Conservation (phyloP, 2,113 vertebrate genomes). For the Cyanistes caeruleus region DNA sequence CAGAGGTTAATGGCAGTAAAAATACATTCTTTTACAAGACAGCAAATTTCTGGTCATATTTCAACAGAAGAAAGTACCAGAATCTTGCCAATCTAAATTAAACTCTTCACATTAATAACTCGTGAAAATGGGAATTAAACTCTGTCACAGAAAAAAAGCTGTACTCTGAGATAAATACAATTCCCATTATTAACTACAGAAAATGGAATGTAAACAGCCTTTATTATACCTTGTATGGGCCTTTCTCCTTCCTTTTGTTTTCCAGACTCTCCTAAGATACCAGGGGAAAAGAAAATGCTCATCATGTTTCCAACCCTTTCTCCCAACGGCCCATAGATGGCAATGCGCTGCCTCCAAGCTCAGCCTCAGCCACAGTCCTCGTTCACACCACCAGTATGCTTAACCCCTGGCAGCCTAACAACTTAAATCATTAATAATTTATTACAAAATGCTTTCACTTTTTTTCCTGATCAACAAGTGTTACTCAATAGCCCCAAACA, state of each 20-base stretch:
- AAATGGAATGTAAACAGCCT: not conserved
- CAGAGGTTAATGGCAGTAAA: not conserved
- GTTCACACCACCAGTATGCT: not conserved
- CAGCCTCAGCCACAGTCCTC: fast-evolving
- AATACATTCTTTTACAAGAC: not conserved
- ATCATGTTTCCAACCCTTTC: not conserved
- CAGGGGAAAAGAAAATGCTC: not conserved
- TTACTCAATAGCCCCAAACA: not conserved
- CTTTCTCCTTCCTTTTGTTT: not conserved
- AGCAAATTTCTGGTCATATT: not conserved
- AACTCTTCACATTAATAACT: not conserved
- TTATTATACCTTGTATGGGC: not conserved
- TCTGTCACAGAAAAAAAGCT: not conserved
- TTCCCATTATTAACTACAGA: not conserved
- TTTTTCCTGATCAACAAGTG: not conserved
- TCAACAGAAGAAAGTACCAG: not conserved
- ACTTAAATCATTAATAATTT: not conserved
- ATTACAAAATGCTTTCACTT: not conserved
- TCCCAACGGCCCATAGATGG: conserved; percentile 53
- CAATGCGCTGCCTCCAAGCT: conserved; percentile 43
- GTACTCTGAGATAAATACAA: not conserved
- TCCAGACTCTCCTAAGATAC: not conserved
- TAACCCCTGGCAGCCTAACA: not conserved
- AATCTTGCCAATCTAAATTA: not conserved
- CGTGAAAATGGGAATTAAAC: not conserved